Conservation (phyloP, 2,113 vertebrate genomes). For the Apistogramma diplotaenia region DNA sequence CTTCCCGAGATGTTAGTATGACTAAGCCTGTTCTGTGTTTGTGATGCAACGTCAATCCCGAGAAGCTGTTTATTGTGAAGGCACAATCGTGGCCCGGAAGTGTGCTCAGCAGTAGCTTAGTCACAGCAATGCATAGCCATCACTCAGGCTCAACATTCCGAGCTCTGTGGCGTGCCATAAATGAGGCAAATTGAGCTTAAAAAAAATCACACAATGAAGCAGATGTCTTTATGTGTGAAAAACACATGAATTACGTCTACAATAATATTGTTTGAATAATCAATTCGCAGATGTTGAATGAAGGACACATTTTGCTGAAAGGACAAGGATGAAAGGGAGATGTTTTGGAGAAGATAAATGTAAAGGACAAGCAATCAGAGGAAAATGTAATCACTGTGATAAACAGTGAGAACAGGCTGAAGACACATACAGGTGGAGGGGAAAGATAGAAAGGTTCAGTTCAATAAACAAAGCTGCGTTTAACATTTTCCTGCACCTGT, state of each 20-base stretch:
- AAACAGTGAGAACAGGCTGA: background rate
- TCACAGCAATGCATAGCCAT: slow-evolving; percentile 39
- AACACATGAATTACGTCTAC: background rate
- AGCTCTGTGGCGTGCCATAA: background rate
- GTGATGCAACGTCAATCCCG: slow-evolving; percentile 37
- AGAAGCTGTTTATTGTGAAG: slow-evolving; percentile 50
- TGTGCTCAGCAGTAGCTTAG: slow-evolving; percentile 50
- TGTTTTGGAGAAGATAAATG: slow-evolving; percentile 21
- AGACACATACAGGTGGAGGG: background rate
- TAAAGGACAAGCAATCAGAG: slow-evolving; percentile 4
- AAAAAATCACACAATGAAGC: slow-evolving; percentile 14
- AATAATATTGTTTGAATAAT: slow-evolving; percentile 23
- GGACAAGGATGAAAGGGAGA: background rate
- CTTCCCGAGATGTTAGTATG: slow-evolving; percentile 48
- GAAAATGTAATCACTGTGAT: background rate
- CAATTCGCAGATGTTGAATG: slow-evolving; percentile 21
- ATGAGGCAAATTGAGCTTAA: slow-evolving; percentile 24
- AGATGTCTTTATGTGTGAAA: slow-evolving; percentile 2
- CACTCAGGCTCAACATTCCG: slow-evolving; percentile 18
- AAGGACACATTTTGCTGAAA: slow-evolving; percentile 1
- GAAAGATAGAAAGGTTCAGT: background rate
- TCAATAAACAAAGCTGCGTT: slow-evolving; percentile 11
- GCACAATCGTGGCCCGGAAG: slow-evolving; percentile 36
- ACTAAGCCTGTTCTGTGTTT: slow-evolving; percentile 61
- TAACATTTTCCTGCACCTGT: background rate